These are phyloP conservation scores for Pseudorasbora parva DNA, from an alignment of 2,113 vertebrate species.

Conservation along the genomic window DNA sequence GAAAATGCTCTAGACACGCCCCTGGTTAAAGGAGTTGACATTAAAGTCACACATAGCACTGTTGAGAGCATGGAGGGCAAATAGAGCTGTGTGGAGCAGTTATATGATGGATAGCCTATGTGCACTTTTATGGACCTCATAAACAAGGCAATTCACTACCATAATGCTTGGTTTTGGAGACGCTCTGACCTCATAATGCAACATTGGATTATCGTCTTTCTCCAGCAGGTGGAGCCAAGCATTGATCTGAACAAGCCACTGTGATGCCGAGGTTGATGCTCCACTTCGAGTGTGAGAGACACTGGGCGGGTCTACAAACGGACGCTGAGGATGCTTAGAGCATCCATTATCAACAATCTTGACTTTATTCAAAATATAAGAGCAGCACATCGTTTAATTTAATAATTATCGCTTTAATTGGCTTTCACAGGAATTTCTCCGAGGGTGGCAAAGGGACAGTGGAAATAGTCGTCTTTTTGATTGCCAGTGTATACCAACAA, in stretches of 20 bases:
- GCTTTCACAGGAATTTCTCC: not conserved
- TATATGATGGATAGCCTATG: too few species aligned
- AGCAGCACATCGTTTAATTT: not conserved
- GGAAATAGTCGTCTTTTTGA: constrained; percentile 6
- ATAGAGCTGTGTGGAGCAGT: too few species aligned
- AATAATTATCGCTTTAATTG: not conserved
- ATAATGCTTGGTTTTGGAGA: too few species aligned
- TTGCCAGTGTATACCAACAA: not conserved
- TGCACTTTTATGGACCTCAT: too few species aligned
- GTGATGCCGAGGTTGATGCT: constrained; percentile 5
- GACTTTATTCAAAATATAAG: not conserved
- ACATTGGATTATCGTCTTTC: too few species aligned
- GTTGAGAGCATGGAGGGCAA: too few species aligned
- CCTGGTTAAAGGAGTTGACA: constrained; percentile 73
- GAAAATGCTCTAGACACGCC: too few species aligned
- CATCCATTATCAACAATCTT: not conserved
- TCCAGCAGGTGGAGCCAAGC: too few species aligned
- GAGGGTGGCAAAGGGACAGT: not conserved
- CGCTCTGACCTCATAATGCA: too few species aligned
- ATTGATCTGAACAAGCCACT: not conserved
- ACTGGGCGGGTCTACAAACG: constrained; percentile 28
- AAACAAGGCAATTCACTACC: too few species aligned
- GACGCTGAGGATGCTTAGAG: constrained; percentile 17
- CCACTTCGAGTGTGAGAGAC: not conserved
- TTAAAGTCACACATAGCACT: too few species aligned